Base-by-base conservation (phyloP, 35 echinoderm and acorn worm species). In the Ophioderma brevispina region DNA sequence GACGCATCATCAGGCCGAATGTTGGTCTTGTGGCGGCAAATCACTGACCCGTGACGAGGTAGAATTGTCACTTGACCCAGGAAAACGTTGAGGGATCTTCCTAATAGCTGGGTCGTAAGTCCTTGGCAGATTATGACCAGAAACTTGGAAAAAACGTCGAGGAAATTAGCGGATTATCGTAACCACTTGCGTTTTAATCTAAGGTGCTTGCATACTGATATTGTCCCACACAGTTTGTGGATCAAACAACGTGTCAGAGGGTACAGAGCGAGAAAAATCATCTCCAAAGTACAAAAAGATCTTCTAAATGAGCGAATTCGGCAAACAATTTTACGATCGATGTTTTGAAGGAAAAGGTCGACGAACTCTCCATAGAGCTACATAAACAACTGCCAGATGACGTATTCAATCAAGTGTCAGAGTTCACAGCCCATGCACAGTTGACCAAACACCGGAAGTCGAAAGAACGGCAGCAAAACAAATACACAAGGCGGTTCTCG, bases 111-210 rank as follows among this genome's bases (percentile, higher is more conserved):
- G n/a, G n/a, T n/a, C n/a, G n/a, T n/a, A n/a, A n/a, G n/a, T n/a
- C n/a, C n/a, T n/a, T n/a, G n/a, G n/a, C n/a, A n/a, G n/a, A n/a
- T n/a, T n/a, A n/a, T n/a, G n/a, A n/a, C n/a, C n/a, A 32, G 84
- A n/a, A 35, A 86, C 8, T 76, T 49, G 15, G 84, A 86, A 31
- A 86, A 17, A 75, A 37, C 35, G 3, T 86, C 34, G 6, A 70
- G 84, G 84, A 86, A 86, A 86, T 75, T 86, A 86, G 84, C 84
- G 2, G 84, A 86, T 55, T 76, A 86, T 75, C 1, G 84, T 1
- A 86, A 86, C 41, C 84, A 86, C 76, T 34, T 86, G 0, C 43
- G 84, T 13, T 86, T 86, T 52, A 86, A 86, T 40, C 33, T 86
- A 36, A 17, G 84, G 15, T 86, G 84, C 32, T 31, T 4, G 14